phyloP scores from a whole-genome alignment of 2,797 vertebrate species.

The Sciaenops ocellatus region DNA sequence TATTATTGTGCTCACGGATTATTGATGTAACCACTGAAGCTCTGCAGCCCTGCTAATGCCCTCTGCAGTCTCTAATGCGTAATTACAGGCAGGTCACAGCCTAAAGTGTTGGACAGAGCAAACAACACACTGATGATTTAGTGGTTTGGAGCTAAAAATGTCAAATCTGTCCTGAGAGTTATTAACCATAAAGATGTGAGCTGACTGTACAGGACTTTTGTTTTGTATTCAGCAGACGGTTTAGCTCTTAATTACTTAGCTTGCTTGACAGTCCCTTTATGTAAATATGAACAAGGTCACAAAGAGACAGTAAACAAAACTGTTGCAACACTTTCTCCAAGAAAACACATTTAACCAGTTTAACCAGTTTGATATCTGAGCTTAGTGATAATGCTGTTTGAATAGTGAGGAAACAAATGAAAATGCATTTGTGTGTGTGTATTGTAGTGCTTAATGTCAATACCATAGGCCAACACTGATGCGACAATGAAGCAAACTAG shows the following conservation, averaged over 20 bases:
- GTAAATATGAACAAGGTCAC: slow-evolving; percentile 17
- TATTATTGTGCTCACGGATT: slow-evolving; percentile 15
- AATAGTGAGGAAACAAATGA: background rate
- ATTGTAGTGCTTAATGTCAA: background rate
- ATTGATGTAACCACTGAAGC: slow-evolving; percentile 1
- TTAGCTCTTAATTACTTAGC: background rate
- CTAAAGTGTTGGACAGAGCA: background rate
- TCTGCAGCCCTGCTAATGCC: background rate
- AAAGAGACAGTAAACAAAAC: slow-evolving; percentile 3
- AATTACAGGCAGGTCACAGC: background rate
- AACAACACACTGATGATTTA: background rate
- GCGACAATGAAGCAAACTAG: background rate
- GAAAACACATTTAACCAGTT: slow-evolving; percentile 32
- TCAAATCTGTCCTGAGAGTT: background rate
- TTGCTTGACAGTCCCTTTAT: background rate
- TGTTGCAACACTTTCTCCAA: background rate
- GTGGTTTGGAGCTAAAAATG: background rate
- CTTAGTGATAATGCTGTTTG: background rate
- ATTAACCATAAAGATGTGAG: background rate
- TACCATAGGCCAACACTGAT: background rate
- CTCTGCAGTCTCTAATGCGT: background rate
- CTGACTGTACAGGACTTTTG: background rate
- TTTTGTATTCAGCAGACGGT: background rate
- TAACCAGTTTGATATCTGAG: slow-evolving; percentile 12
- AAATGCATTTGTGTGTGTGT: background rate